A percentile compares a stretch with the other conserved stretches of the same genome.
phyloP scores from a whole-genome alignment of 2,113 vertebrate species.

The Lophotis ruficrista region DNA sequence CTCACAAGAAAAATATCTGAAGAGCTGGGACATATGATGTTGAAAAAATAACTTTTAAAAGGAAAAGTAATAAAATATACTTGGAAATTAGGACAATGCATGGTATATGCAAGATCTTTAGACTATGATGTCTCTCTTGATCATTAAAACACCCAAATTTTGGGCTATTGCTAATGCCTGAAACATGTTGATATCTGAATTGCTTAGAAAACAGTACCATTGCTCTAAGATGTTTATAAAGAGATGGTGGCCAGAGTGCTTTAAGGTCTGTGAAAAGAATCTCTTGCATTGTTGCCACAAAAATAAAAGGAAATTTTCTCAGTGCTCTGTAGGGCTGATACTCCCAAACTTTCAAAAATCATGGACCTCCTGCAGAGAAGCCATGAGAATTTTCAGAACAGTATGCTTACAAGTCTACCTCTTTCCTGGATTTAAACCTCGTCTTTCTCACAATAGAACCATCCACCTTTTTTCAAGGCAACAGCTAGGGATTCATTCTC shows the following conservation, averaged over 20 bases:
- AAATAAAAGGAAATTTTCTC: not conserved
- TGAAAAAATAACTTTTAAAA: not conserved
- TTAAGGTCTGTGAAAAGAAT: not conserved
- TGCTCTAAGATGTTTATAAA: not conserved
- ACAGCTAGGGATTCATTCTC: not conserved
- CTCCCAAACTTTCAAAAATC: not conserved
- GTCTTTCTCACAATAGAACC: not conserved
- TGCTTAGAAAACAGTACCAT: not conserved
- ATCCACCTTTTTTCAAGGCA: not conserved
- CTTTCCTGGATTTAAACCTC: not conserved
- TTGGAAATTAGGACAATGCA: not conserved
- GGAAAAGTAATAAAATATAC: not conserved
- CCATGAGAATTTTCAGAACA: not conserved
- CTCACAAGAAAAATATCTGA: not conserved
- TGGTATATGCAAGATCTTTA: not conserved
- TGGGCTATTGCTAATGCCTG: not conserved
- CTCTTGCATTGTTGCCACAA: not conserved
- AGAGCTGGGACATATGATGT: not conserved
- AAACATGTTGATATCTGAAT: not conserved
- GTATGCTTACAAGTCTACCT: not conserved
- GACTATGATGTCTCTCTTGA: not conserved
- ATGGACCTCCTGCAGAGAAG: not conserved
- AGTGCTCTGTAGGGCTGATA: not conserved
- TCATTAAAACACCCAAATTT: not conserved
- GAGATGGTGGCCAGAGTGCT: fast-evolving